Evolutionary conservation across 2,888 invertebrate species (phyloP).

Genomic region (Drosophila melanosoma): DNA sequence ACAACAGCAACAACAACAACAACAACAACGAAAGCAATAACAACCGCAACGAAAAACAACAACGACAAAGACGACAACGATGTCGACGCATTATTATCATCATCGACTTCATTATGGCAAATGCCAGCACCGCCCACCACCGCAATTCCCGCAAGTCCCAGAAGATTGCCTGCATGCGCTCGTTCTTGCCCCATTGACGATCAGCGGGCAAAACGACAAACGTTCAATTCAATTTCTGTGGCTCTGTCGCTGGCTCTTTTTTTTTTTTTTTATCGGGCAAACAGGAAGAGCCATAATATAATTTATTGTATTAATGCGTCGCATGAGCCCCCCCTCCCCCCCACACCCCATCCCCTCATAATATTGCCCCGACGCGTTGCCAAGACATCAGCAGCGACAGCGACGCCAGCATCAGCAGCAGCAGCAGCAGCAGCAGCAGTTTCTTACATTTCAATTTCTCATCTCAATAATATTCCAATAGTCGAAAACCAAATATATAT

Average conservation of each 20-base stretch:
- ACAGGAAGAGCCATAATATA: conserved; percentile 80
- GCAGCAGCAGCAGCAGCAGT: conserved; percentile 19
- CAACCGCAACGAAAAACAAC: conserved; percentile 12
- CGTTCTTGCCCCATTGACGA: conserved; percentile 39
- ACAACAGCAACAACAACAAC: conserved; percentile 22
- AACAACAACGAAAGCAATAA: conserved; percentile 27
- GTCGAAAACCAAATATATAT: conserved; percentile 30
- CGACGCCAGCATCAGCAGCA: conserved; percentile 30
- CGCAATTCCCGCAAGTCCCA: neutral
- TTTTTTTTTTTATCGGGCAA: conserved; percentile 63
- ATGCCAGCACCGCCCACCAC: conserved; percentile 4
- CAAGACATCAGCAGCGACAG: conserved; percentile 22
- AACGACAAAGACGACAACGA: conserved; percentile 32
- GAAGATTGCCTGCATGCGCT: neutral
- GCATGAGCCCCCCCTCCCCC: conserved; percentile 36
- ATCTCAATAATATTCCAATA: conserved; percentile 64
- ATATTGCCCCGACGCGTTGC: conserved; percentile 45
- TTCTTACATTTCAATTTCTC: conserved; percentile 48
- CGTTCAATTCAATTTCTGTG: conserved; percentile 61
- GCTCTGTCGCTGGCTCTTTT: conserved; percentile 47
- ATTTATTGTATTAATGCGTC: conserved; percentile 77
- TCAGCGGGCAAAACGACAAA: conserved; percentile 56
- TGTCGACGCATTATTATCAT: conserved; percentile 73
- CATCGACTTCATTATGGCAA: conserved; percentile 66
- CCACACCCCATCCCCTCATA: conserved; percentile 53